These are phyloP conservation scores for Radopholus similis DNA, from an alignment of 1,140 invertebrate species.

Conservation along the genomic window DNA sequence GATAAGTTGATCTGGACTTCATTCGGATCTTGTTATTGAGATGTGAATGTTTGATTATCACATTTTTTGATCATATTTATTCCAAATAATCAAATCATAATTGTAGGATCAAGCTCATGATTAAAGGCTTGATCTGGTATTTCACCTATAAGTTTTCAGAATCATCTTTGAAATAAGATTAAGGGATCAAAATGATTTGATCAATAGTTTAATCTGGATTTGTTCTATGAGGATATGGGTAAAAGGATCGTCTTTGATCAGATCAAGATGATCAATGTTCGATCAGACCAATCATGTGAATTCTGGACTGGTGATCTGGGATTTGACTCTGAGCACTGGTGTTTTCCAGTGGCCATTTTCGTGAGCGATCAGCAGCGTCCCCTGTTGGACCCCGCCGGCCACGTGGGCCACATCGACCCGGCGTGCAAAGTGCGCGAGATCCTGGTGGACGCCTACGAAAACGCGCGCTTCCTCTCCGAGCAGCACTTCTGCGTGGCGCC, in stretches of 20 bases:
- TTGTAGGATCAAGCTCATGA: too few species aligned
- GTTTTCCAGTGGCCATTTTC: constrained; percentile 44
- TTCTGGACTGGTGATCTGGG: not conserved
- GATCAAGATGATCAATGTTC: not conserved
- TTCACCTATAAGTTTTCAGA: too few species aligned
- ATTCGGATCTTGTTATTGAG: too few species aligned
- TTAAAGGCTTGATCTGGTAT: too few species aligned
- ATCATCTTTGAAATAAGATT: too few species aligned
- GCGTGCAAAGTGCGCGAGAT: constrained; percentile 80
- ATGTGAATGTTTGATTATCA: too few species aligned
- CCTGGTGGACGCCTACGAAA: constrained; percentile 82
- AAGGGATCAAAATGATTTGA: too few species aligned
- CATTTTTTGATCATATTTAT: too few species aligned
- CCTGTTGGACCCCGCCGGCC: constrained; percentile 5
- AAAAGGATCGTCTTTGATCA: not conserved
- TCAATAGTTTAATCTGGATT: too few species aligned
- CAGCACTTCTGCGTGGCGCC: constrained; percentile 91
- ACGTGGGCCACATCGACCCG: constrained; percentile 71
- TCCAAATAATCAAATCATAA: too few species aligned
- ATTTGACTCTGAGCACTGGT: not conserved
- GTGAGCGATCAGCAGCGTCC: not conserved
- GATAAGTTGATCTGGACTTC: too few species aligned
- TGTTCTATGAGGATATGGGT: too few species aligned
- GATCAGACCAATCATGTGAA: not conserved
- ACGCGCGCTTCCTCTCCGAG: constrained; percentile 92